Percentiles rank a stretch among this genome's conserved stretches.
Conservation (phyloP, 30 jellyfish, hydroid and myxozoan genomes). For the Pseudorhiza aurosa region DNA sequence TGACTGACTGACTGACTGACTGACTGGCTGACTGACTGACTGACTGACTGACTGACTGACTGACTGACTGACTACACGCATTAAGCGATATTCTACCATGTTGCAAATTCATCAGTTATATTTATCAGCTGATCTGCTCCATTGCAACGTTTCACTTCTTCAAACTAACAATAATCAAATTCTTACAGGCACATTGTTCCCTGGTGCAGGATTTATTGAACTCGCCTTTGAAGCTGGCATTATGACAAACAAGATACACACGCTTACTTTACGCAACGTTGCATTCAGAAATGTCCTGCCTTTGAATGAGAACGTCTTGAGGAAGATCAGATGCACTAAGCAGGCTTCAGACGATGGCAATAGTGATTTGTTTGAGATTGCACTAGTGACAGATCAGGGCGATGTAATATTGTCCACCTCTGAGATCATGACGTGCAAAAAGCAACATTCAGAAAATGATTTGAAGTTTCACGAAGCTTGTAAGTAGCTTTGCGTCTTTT, state of each 20-base stretch:
- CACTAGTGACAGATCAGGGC: neutral
- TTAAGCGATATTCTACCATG: too few species aligned
- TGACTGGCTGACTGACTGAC: too few species aligned
- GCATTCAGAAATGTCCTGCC: neutral
- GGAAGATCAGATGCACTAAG: neutral
- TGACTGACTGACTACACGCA: too few species aligned
- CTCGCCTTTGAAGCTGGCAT: constrained; percentile 9
- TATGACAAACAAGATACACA: neutral
- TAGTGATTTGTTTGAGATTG: neutral
- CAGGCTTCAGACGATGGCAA: neutral
- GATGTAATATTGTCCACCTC: neutral
- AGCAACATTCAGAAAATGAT: neutral
- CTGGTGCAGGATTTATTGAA: constrained; percentile 1
- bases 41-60: too few species aligned
- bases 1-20: too few species aligned
- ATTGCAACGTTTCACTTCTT: too few species aligned
- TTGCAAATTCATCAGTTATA: too few species aligned
- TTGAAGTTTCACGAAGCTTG: neutral
- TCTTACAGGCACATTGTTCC: neutral
- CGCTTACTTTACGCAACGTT: neutral
- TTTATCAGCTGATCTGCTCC: too few species aligned
- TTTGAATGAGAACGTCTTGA: neutral
- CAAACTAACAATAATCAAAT: too few species aligned
- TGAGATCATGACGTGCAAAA: neutral
- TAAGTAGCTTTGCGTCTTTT: too few species aligned